phyloP scores from a whole-genome alignment of 2,888 invertebrate genomes.

The Erynnis tages region DNA sequence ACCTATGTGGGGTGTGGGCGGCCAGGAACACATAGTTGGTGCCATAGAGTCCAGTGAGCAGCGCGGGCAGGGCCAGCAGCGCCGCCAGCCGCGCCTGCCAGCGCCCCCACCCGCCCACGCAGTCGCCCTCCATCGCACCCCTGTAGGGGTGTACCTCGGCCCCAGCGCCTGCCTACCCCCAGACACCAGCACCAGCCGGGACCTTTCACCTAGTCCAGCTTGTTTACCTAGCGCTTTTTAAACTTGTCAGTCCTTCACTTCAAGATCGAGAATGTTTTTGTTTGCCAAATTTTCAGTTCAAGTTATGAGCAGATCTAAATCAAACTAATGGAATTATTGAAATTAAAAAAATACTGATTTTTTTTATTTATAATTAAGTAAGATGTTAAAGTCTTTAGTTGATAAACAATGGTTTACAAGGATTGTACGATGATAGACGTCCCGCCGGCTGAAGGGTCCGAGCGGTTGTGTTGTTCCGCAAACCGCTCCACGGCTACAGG shows the following conservation, averaged over 20 bases:
- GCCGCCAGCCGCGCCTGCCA: constrained; percentile 70
- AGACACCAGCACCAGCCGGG: too few relatives aligned
- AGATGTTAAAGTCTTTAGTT: background rate
- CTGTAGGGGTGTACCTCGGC: too few relatives aligned
- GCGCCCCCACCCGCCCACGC: constrained; percentile 61
- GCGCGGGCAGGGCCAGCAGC: constrained; percentile 69
- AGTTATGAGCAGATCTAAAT: too few relatives aligned
- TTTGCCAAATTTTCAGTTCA: too few relatives aligned
- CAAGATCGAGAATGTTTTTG: too few relatives aligned
- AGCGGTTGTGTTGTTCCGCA: constrained; percentile 38
- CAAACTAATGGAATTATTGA: too few relatives aligned
- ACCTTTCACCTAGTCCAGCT: too few relatives aligned
- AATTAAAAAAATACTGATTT: too few relatives aligned
- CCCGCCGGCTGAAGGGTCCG: constrained; percentile 39
- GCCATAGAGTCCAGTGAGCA: constrained; percentile 69
- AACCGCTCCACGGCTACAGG: constrained; percentile 27
- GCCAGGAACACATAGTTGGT: constrained; percentile 76
- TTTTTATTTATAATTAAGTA: too few relatives aligned
- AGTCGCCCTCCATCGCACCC: constrained; percentile 45
- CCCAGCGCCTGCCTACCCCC: too few relatives aligned
- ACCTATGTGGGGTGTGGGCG: constrained; percentile 66
- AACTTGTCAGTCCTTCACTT: too few relatives aligned
- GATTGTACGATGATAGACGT: constrained; percentile 29
- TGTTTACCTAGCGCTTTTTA: too few relatives aligned
- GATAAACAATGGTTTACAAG: background rate